These are phyloP conservation scores for Monomorium pharaonis DNA, from an alignment of 1,140 invertebrate genomes.

Conservation along the genomic window DNA sequence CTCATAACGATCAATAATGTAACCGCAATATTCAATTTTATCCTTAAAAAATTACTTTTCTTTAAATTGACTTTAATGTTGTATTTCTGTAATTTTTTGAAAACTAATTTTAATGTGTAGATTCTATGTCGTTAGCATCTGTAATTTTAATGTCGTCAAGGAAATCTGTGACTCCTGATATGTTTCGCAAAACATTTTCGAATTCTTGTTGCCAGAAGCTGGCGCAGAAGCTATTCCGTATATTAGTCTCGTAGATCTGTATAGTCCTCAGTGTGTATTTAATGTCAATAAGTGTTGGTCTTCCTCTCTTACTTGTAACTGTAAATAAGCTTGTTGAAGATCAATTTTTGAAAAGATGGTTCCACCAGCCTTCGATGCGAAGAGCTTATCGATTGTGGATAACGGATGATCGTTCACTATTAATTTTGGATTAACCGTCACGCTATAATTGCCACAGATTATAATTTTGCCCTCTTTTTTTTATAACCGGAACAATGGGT, in stretches of 20 bases:
- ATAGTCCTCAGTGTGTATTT: slow-evolving; percentile 70
- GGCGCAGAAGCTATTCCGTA: slow-evolving; percentile 32
- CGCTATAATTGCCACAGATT: no score
- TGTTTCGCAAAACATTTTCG: not conserved
- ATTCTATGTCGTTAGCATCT: no score
- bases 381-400: no score
- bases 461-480: no score
- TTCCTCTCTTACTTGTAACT: slow-evolving; percentile 79
- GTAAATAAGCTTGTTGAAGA: slow-evolving; percentile 58
- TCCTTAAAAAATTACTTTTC: not conserved
- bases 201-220: not conserved
- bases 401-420: no score
- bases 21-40: no score
- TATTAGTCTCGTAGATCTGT: slow-evolving; percentile 59
- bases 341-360: not conserved
- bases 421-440: no score
- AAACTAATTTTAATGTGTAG: no score
- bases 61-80: slow-evolving; percentile 4
- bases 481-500: no score
- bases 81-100: not conserved
- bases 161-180: not conserved
- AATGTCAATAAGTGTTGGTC: slow-evolving; percentile 82
- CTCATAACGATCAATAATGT: no score
- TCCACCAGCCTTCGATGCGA: not conserved
- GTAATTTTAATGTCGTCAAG: not conserved